phyloP scores from a whole-genome alignment of 2,113 vertebrate genomes.

The Romanogobio albipinnatus region DNA sequence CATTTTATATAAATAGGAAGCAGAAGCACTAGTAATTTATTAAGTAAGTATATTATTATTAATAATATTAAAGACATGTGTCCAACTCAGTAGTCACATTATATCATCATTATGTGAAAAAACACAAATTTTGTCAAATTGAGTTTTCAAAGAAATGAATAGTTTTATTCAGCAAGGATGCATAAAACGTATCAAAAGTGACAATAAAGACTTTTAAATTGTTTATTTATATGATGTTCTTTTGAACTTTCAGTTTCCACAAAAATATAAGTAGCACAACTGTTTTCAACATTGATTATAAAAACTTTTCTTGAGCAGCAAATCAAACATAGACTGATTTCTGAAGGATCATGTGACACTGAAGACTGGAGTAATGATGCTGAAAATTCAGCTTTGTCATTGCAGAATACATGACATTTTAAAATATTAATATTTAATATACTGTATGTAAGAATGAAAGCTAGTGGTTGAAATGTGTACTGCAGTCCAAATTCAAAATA shows the following conservation, averaged over 20 bases:
- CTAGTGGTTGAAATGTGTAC: too few species aligned
- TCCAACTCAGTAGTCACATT: neutral
- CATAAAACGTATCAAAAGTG: slow-evolving; percentile 15
- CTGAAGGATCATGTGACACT: neutral
- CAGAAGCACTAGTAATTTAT: neutral
- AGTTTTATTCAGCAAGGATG: neutral
- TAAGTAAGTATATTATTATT: neutral
- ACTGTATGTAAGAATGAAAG: too few species aligned
- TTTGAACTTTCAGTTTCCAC: neutral
- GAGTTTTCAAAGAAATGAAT: neutral
- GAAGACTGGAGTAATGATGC: neutral
- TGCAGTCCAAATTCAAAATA: too few species aligned
- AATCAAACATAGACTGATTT: neutral
- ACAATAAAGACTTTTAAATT: too few species aligned
- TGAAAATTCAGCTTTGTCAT: neutral
- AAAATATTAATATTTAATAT: too few species aligned
- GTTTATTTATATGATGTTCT: neutral
- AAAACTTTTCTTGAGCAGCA: too few species aligned
- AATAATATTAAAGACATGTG: neutral
- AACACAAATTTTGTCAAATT: neutral
- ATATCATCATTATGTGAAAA: neutral
- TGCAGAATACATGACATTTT: too few species aligned
- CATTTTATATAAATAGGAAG: neutral
- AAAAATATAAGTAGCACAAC: neutral
- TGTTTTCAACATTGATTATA: neutral